These are phyloP conservation scores for Leucoraja erinaceus DNA, from an alignment of 2,113 vertebrate genomes.

Conservation along the genomic window DNA sequence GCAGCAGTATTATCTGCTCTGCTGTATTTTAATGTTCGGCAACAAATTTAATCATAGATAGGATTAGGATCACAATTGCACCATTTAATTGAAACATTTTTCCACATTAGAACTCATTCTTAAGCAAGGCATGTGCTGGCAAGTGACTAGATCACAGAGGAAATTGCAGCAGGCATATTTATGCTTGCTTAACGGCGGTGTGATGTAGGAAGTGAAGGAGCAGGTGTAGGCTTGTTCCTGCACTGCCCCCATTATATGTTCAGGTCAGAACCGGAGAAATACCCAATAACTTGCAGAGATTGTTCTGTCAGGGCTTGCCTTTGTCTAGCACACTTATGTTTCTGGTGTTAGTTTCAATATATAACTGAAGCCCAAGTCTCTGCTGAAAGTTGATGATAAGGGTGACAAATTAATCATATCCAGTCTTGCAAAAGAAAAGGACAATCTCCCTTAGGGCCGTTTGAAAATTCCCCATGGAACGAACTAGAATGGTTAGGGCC, in stretches of 20 bases:
- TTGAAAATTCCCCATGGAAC: too few species aligned
- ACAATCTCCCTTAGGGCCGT: too few species aligned
- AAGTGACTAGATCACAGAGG: not conserved
- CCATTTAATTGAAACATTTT: not conserved
- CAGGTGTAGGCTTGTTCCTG: not conserved
- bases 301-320: not conserved
- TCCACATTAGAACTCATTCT: not conserved
- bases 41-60: not conserved
- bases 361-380: not conserved
- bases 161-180: not conserved
- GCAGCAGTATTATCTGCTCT: not conserved
- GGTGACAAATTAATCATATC: not conserved
- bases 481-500: too few species aligned
- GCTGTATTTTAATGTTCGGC: not conserved
- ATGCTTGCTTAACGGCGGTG: not conserved
- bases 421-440: not conserved
- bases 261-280: not conserved
- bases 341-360: not conserved
- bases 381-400: not conserved
- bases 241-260: not conserved
- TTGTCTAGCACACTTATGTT: not conserved
- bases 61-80: not conserved
- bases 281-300: not conserved
- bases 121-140: not conserved
- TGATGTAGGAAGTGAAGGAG: not conserved